Evolutionary conservation across 2,888 invertebrate genomes (phyloP), one percentile per base, ranked within the genome.

Genomic region (Auanema sp.): DNA sequence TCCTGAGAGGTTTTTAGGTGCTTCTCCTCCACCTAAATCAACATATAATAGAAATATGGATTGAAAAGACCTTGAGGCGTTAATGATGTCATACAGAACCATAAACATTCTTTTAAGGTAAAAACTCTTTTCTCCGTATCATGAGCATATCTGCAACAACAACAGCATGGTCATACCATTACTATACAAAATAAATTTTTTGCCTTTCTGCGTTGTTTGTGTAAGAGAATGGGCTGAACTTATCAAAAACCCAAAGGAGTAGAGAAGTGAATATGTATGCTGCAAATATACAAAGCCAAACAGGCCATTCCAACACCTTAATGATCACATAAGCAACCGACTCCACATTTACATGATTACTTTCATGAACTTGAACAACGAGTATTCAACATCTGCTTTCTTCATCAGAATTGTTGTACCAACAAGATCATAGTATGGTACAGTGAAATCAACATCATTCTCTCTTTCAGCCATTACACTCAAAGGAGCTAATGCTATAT

Each of bases 71-170:
- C 87, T 84, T 90, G 90, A 0, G 97, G 97, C 0, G 96, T 97
- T 18, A 97, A 86, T 42, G 95, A 96, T 47, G 96, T 96, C 93
- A 97, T 94, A 83, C 96, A 96, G 85, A 97, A 97, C 96, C 96
- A 97, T 0, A 97, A 88, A 82, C 95, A 95, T 85, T 97, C 97
- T 84, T 94, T 95, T 42, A 97, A 85, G 51, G 91, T 92, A 83
- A 97, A 97, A 83, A 93, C 92, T 3, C 96, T 87, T 83, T 94
- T 94, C 65, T 86, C 86, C 8, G 83, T 76, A 42, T 83, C 83
- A 44, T 79, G 75, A 83, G 90, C 91, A 84, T 93, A 94, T 83
- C 74, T 72, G 60, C 5, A 61, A 62, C 14, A 10, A 24, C 50
- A 57, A 24, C 50, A 47, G 51, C 52, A 64, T 49, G 40, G 14